Conservation (phyloP, 1,140 invertebrate genomes). For the Pentalonia nigronervosa region DNA sequence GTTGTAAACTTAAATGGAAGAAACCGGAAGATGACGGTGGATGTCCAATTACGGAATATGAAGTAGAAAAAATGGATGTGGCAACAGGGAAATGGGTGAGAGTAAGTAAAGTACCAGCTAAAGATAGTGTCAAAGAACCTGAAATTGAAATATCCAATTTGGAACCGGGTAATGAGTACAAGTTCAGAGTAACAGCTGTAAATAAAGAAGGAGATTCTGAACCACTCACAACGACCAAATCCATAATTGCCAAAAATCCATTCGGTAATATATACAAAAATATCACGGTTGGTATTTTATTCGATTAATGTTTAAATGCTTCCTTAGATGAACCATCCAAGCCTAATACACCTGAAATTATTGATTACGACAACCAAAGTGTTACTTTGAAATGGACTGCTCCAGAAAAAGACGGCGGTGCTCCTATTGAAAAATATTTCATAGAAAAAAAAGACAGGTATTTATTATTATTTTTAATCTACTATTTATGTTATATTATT, state of each 20-base stretch:
- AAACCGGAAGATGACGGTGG: slow-evolving; percentile 94
- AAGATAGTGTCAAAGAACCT: slow-evolving; percentile 68
- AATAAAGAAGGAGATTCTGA: slow-evolving; percentile 97
- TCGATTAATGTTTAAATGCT: neutral
- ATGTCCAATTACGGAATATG: slow-evolving; percentile 90
- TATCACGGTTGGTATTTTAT: neutral
- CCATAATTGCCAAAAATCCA: slow-evolving; percentile 94
- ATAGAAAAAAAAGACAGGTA: slow-evolving; percentile 93
- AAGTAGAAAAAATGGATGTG: slow-evolving; percentile 93
- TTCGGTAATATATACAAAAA: slow-evolving; percentile 72
- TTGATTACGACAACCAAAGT: slow-evolving; percentile 92
- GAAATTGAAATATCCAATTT: slow-evolving; percentile 90
- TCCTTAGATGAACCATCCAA: slow-evolving; percentile 80
- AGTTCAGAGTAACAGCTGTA: slow-evolving; percentile 93
- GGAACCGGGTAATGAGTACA: slow-evolving; percentile 90
- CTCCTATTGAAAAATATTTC: slow-evolving; percentile 94
- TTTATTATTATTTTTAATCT: neutral
- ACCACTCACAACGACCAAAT: slow-evolving; percentile 83
- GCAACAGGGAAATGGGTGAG: slow-evolving; percentile 88
- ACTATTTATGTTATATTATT: neutral
- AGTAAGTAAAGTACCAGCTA: slow-evolving; percentile 79
- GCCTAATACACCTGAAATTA: slow-evolving; percentile 88
- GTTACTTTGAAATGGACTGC: slow-evolving; percentile 93
- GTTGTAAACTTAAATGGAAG: slow-evolving; percentile 87
- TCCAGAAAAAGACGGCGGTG: slow-evolving; percentile 91